These are phyloP conservation scores for Eupristina koningsbergeri DNA, from an alignment of 1,140 invertebrate species.

Conservation along the genomic window DNA sequence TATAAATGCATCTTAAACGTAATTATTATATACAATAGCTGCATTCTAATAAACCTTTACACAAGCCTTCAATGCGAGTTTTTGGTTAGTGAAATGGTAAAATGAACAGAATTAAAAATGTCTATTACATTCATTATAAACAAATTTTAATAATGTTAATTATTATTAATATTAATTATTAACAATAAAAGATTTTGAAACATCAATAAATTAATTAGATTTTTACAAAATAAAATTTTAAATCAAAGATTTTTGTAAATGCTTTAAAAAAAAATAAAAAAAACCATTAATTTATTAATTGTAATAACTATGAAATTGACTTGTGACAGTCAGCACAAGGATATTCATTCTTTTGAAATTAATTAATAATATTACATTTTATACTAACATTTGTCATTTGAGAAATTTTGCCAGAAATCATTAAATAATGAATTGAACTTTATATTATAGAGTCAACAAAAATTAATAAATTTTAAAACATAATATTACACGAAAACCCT, in stretches of 20 bases:
- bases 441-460: no score
- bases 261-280: no score
- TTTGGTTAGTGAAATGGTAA: conserved; percentile 51
- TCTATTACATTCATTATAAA: conserved; percentile 57
- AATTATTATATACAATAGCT: conserved; percentile 71
- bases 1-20: conserved; percentile 71
- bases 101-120: conserved; percentile 33
- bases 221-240: no score
- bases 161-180: no score
- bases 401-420: not conserved
- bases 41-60: conserved; percentile 58
- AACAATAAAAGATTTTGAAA: no score
- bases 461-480: not conserved
- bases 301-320: conserved; percentile 11
- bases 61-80: conserved; percentile 58
- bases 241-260: no score
- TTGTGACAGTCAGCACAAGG: not conserved
- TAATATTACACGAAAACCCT: no score
- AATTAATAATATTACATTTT: not conserved
- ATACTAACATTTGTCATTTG: not conserved
- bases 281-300: no score
- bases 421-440: no score
- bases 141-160: no score
- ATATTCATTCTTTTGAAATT: not conserved
- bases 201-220: no score